Conservation (phyloP, 1,140 invertebrate species). For the Tetragnatha versicolor region DNA sequence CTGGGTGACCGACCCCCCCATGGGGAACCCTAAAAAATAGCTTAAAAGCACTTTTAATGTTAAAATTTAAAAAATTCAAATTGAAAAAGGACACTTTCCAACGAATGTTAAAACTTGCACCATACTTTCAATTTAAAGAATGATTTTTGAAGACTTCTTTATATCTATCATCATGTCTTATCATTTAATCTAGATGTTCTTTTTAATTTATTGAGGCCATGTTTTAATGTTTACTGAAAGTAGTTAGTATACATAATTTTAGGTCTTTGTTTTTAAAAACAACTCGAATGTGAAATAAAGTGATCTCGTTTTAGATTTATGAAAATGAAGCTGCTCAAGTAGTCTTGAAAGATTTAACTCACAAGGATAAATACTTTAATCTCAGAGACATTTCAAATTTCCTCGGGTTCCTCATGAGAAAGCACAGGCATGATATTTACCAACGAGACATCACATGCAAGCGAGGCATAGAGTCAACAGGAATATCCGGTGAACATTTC, state of each 20-base stretch:
- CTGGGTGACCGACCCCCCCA: too few species aligned
- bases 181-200: too few species aligned
- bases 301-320: slow-evolving; percentile 25
- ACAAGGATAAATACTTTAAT: slow-evolving; percentile 44
- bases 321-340: slow-evolving; percentile 51
- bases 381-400: slow-evolving; percentile 48
- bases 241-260: neutral
- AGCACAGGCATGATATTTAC: slow-evolving; percentile 47
- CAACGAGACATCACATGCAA: slow-evolving; percentile 45
- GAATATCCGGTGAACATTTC: slow-evolving; percentile 57
- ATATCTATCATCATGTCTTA: too few species aligned
- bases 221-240: too few species aligned
- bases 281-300: neutral
- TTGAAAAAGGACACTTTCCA: too few species aligned
- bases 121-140: too few species aligned
- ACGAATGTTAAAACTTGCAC: too few species aligned
- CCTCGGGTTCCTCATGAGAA: slow-evolving; percentile 26
- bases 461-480: slow-evolving; percentile 47
- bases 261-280: neutral
- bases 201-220: too few species aligned
- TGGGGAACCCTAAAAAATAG: too few species aligned
- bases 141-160: too few species aligned
- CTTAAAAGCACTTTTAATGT: too few species aligned
- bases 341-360: slow-evolving; percentile 49
- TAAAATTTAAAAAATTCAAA: too few species aligned